These are phyloP conservation scores for Rhopalosiphum nymphaeae DNA, from an alignment of 2,888 invertebrate genomes.

Conservation along the genomic window DNA sequence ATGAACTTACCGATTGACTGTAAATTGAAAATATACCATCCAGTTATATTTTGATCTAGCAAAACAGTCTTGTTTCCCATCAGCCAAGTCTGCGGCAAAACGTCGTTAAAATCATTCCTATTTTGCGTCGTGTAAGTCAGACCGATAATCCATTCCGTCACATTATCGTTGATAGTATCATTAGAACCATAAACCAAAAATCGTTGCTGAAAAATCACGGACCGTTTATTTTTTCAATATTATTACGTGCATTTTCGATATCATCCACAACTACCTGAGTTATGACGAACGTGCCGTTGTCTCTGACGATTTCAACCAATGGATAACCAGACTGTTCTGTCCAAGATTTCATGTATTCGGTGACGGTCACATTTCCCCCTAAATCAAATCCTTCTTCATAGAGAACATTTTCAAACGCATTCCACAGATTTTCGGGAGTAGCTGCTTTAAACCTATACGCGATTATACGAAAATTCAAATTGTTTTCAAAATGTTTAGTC, in stretches of 20 bases:
- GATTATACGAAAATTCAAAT: background rate
- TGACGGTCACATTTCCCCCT: constrained; percentile 67
- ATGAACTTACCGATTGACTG: constrained; percentile 74
- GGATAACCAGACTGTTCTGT: constrained; percentile 81
- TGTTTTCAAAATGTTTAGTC: background rate
- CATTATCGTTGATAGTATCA: background rate
- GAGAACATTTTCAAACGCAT: constrained; percentile 69
- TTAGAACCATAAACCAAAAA: constrained; percentile 6
- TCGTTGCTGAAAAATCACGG: constrained; percentile 14
- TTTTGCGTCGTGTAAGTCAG: constrained; percentile 72
- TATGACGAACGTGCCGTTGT: constrained; percentile 71
- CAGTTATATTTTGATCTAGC: constrained; percentile 68
- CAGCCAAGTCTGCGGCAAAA: constrained; percentile 21
- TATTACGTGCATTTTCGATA: background rate
- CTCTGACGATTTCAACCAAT: constrained; percentile 74
- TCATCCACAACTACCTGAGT: constrained; percentile 71
- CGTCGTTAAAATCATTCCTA: constrained; percentile 66
- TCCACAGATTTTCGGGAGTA: constrained; percentile 66
- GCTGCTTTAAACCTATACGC: constrained; percentile 13
- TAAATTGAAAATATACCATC: constrained; percentile 77
- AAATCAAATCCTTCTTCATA: constrained; percentile 49
- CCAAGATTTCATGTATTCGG: constrained; percentile 82
- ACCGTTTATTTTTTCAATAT: background rate
- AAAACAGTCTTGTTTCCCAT: constrained; percentile 67
- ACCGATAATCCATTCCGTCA: constrained; percentile 75